Base-by-base conservation (phyloP, 2,113 vertebrate species). In the Pipa parva region DNA sequence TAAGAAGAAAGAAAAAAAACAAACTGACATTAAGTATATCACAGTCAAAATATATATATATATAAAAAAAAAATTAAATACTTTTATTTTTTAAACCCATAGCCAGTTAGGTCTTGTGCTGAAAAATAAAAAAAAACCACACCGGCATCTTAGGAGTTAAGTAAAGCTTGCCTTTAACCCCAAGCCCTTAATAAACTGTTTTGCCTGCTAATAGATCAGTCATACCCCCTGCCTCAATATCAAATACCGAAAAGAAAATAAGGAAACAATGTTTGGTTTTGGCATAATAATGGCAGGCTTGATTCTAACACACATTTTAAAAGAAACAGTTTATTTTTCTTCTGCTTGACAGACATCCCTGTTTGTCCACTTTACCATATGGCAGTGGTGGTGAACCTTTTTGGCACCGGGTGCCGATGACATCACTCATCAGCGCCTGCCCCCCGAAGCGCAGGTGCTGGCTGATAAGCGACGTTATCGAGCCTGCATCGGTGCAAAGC, bases 1-100 rank as follows among this genome's bases (percentile, higher is more conserved):
- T 85, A 67, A 84, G 83, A 85, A 84, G 84, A 58, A 42, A 45
- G 42, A 52, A 45, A 54, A 64, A 26, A 26, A 20, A 31, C 26
- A 54, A 39, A 65, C 78, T 67, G 77, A 83, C 77, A 81, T 69
- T 71, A 73, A 82, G 76, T 76, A 78, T 81, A 81, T 87, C 84
- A 89, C 87, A 89, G 84, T 88, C 83, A 83, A 88, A 76, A 77
- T 81, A 84, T 55, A 83, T 72, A 74, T 80, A 74, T 66, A 74
- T 75, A 64, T 82, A 63, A 81, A 59, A n/a, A 36, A 49, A 59
- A 63, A 31, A 10, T 56, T 15, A 18, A 56, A 56, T 56, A 56
- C 52, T 56, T 20, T 15, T 17, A n/a, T 42, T n/a, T 42, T 42
- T 42, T 42, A 13, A 42, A 42, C 12, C 39, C 39, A n/a, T 42